Evolutionary conservation across 2,797 vertebrate genomes (phyloP), one percentile per base, ranked within the genome.

Genomic region (Tiaroga cobitis): DNA sequence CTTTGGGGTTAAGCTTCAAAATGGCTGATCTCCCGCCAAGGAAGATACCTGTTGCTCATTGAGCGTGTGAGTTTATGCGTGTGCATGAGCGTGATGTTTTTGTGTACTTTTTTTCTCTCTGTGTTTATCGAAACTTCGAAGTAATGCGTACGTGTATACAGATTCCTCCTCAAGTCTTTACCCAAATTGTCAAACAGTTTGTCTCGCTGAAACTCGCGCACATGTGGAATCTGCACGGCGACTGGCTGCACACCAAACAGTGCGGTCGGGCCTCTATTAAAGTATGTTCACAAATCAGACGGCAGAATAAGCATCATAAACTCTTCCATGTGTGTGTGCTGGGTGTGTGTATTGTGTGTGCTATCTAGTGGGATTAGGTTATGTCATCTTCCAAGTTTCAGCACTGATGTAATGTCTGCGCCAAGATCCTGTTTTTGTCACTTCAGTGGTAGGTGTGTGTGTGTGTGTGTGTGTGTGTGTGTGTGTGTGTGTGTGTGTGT

Each of bases 341-440:
- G 82, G 65, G 56, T 61, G 75, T 46, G 69, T 68, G 86, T 78
- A 43, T 81, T 65, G 56, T 77, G 85, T 79, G 43, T 81, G 80
- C 37, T 43, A 80, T 49, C 63, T 77, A 43, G 56, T 56, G 34
- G 32, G 69, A 82, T 74, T 56, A 51, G 74, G 85, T 69, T 54
- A 49, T 69, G 83, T 80, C 10, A 59, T 83, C 72, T 73, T 81
- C 82, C 82, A 87, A 78, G 63, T 88, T 88, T 80, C 24, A 72
- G 78, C 59, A 39, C 56, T 86, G 88, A 89, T 87, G 81, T 89
- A 61, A 86, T 87, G 67, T 83, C 81, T 89, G 80, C 75, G 26
- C 85, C 13, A 34, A 87, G 80, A 80, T 80, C 68, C 68, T 68
- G 69, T 83, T 87, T 56, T 67, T 83, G 78, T 84, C 70, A 80